Evolutionary conservation across 2,888 invertebrate species (phyloP), one percentile per base, ranked within the genome.

Genomic region (Tetramorium bicarinatum): DNA sequence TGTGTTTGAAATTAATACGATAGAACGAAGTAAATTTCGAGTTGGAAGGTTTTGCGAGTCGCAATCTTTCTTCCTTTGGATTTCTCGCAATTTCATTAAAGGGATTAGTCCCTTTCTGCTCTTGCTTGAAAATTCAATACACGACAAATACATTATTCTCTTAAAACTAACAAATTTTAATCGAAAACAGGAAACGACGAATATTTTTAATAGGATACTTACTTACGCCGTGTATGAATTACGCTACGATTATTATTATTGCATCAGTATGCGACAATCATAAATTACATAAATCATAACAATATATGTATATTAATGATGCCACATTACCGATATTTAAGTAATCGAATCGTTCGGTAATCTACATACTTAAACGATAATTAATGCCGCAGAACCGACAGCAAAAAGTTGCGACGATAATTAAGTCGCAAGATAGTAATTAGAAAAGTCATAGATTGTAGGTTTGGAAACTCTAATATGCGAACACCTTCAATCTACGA

Each of bases 141-240:
- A 4, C 38, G 25, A 54, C 54, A 72, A 54, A 21, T 29, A 52
- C 21, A 15, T 9, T 3, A 9, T 38, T 11, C 38, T 8, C 13
- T 52, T 34, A 21, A 34, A 69, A 41, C 11, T 18, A 71, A 56
- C 18, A 15, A 34, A 64, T 38, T 66, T 76, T 52, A 38, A 76
- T 18, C 49, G n/a, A 29, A 4, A 2, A 29, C 15, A 9, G 18
- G 1, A 21, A 62, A 47, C 9, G n/a, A 1, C 1, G 9, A 18
- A 49, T 49, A 56, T 44, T n/a, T 44, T 61, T 44, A 44, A 59
- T 4, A 7, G 9, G 29, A 34, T 34, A 34, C 29, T 18, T 38
- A 54, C 3, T 18, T 38, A 54, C 3, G 15, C 3, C n/a, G 8
- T 29, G 15, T 34, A 21, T 25, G 25, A 49, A 25, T 49, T 75